Evolutionary conservation across 64 coral and sea anemone species (phyloP), one percentile per base, ranked within the genome.

Genomic region (Montipora capricornis): DNA sequence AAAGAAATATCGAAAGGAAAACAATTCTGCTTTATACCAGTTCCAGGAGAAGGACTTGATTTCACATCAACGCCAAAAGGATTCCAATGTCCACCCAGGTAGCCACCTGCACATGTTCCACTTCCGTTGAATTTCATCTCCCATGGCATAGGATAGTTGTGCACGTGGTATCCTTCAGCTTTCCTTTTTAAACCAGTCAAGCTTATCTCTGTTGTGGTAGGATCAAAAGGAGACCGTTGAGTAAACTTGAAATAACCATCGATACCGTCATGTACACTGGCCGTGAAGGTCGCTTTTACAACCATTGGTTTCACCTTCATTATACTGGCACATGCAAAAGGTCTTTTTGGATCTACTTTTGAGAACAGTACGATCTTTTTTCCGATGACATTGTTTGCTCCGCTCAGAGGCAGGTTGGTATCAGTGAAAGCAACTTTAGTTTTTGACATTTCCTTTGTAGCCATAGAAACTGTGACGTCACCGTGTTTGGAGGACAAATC

Each of bases 271-370:
- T 93, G 89, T 24, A 73, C 52, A 45, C 61, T 76, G 3, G 68
- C 55, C 19, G 52, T 73, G 67, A 97, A 97, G 51, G 87, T 73
- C 55, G 95, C 89, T 79, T 81, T 82, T 9, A 93, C 75, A 77
- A 88, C 47, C 20, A 67, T 93, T 3, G 89, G 92, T 64, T 93
- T 84, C 14, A 97, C 16, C 17, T 74, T 57, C 60, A 74, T 87
- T 60, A 97, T 95, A 7, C 92, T 91, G 5, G 96, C 93, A 82
- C 96, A 97, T 13, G 96, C 93, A 77, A 92, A 73, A 49, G 89
- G 78, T 7, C 20, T 78, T 6, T 16, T 44, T 44, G 93, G 68
- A 50, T 89, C 58, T 49, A 55, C 45, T 67, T 3, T 6, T 37
- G 52, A 68, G 59, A 89, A 97, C 24, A 97, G 55, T 16, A 89